Evolutionary conservation across 1,140 invertebrate genomes (phyloP), one percentile per base, ranked within the genome.

Genomic region (Neoseiulus cucumeris): DNA sequence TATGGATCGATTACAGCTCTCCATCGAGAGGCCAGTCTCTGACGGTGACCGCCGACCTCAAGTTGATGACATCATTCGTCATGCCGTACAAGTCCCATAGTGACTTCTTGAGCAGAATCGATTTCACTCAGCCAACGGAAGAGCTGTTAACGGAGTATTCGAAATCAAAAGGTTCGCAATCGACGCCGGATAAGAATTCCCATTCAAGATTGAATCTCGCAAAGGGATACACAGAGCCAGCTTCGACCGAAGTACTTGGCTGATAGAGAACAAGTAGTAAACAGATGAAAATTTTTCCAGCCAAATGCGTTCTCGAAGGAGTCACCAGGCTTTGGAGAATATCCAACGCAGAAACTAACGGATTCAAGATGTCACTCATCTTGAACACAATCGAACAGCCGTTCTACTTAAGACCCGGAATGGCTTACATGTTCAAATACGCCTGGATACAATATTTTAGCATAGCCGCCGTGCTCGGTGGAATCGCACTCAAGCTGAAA

Each of bases 131-230:
- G 4, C 51, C 51, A 5, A 25, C 33, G 25, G 51, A 59, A 20
- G 25, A 59, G 1, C 14, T 59, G 25, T 25, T 59, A 2, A 33
- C 14, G 22, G 51, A 59, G 14, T 33, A 59, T 25, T 59, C 51
- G 22, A 59, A 59, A 59, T n/a, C 51, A n/a, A 59, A 59, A 59
- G 51, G 51, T 59, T 39, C 33, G 33, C 9, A n/a, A n/a, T n/a
- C n/a, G n/a, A n/a, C n/a, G n/a, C n/a, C n/a, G n/a, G n/a, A n/a
- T n/a, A n/a, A n/a, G n/a, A n/a, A n/a, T n/a, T n/a, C n/a, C n/a
- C 33, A 9, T 9, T 39, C 33, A 39, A 39, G 33, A 39, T 39
- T 39, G 4, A 39, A n/a, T n/a, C n/a, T n/a, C n/a, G n/a, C n/a
- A n/a, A n/a, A n/a, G n/a, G n/a, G n/a, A n/a, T n/a, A n/a, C n/a